phyloP scores from a whole-genome alignment of 2,888 invertebrate genomes.

The Platynereis dumerilii region DNA sequence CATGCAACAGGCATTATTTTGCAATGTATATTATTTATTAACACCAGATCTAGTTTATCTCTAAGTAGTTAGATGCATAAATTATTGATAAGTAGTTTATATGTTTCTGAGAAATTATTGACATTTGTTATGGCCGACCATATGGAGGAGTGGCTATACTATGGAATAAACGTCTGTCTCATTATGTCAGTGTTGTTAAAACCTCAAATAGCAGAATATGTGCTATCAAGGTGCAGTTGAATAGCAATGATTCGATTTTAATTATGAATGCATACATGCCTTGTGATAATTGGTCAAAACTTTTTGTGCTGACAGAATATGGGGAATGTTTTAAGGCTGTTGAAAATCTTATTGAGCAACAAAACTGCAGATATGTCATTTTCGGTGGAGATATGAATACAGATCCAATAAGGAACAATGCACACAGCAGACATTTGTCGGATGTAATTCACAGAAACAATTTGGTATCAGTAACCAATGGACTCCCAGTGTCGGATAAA shows the following conservation, averaged over 20 bases:
- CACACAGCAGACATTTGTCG: not conserved
- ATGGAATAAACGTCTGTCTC: not conserved
- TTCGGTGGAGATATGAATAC: constrained; percentile 5
- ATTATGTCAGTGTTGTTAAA: constrained; percentile 2
- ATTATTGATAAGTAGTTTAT: not conserved
- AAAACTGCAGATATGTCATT: not conserved
- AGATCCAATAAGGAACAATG: not conserved
- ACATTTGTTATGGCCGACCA: not conserved
- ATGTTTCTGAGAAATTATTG: not conserved
- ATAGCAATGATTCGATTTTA: not conserved
- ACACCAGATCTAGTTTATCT: too few relatives aligned
- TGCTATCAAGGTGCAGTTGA: not conserved
- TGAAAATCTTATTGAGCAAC: not conserved
- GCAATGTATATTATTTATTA: too few relatives aligned
- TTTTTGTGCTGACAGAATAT: not conserved
- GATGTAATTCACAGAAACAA: constrained; percentile 5
- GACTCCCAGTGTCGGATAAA: too few relatives aligned
- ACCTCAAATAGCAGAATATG: not conserved
- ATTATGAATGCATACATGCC: constrained; percentile 2
- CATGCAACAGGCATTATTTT: too few relatives aligned
- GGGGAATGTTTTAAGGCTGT: not conserved
- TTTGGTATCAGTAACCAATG: not conserved
- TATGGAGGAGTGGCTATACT: not conserved
- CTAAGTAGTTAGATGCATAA: not conserved
- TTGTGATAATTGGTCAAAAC: not conserved